Base-by-base conservation (phyloP, 2,797 vertebrate species). In the Pyrocephalus nanus region DNA sequence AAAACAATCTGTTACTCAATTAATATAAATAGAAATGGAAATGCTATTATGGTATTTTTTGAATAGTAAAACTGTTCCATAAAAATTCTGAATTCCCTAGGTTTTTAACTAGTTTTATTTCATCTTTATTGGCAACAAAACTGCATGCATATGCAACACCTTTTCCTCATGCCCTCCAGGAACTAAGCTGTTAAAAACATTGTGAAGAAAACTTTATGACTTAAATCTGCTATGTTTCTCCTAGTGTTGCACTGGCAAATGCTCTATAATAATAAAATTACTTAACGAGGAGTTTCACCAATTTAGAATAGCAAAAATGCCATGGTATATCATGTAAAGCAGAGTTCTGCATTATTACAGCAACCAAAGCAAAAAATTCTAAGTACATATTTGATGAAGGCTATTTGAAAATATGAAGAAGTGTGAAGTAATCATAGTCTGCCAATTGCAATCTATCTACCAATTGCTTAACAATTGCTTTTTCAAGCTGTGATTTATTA, bases 21-120 rank as follows among this genome's bases (percentile, higher is more conserved):
- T 97, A 97, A 95, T 95, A 26, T 60, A 96, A 97, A 94, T 89
- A 95, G 91, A 43, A 97, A 96, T 38, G 45, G 85, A 96, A 96
- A 96, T 91, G 1, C 95, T 96, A 97, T 93, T 95, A 96, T 80
- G 91, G 53, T 85, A 87, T 93, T 95, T 86, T 94, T 93, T 93
- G 18, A 94, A 97, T 95, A 97, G 77, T 91, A 91, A 96, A 95
- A 96, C 30, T 74, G 70, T 94, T 92, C 85, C 45, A 93, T 94
- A 95, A 97, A 96, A 96, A 32, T 62, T 94, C 57, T 86, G 80
- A 95, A 97, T 96, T 96, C 79, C 58, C 86, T 86, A 67, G 86
- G 93, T 97, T 96, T 93, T 97, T 95, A 97, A 97, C 94, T 97
- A 97, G 97, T 96, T 97, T 96, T 94, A 92, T 94, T 92, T 95